Evolutionary conservation across 2,113 vertebrate species (phyloP).

Genomic region (Macquaria australasica): DNA sequence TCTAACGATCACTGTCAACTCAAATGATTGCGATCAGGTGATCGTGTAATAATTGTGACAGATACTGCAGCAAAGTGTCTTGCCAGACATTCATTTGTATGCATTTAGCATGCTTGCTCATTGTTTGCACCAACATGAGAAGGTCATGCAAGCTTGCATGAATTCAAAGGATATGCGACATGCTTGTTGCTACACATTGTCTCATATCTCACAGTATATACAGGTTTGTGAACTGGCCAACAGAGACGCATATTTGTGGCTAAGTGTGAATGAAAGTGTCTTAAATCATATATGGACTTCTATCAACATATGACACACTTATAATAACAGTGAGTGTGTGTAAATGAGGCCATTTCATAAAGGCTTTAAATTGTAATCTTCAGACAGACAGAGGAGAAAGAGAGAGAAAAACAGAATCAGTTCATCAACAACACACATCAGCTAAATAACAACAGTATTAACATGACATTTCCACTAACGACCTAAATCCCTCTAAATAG

Average conservation of each 20-base stretch:
- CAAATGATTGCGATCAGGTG: no score
- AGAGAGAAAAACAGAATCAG: neutral
- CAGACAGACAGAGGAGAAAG: neutral
- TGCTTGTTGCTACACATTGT: no score
- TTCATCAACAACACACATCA: conserved; percentile 43
- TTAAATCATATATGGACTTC: neutral
- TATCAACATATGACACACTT: neutral
- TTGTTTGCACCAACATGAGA: no score
- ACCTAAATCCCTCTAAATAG: conserved; percentile 62
- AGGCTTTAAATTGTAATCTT: conserved; percentile 17
- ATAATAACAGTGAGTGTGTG: neutral
- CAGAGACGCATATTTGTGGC: neutral
- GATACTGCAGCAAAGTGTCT: no score
- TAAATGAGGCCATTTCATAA: neutral
- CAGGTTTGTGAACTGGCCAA: neutral
- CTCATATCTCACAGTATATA: no score
- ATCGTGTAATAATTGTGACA: no score
- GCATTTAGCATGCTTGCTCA: no score
- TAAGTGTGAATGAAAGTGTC: neutral
- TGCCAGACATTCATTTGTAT: no score
- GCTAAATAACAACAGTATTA: conserved; percentile 57
- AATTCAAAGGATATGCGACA: no score
- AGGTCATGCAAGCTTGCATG: no score
- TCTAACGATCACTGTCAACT: no score
- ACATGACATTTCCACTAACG: conserved; percentile 50